These are phyloP conservation scores for Actias luna DNA, from an alignment of 2,888 invertebrate species.

Conservation along the genomic window DNA sequence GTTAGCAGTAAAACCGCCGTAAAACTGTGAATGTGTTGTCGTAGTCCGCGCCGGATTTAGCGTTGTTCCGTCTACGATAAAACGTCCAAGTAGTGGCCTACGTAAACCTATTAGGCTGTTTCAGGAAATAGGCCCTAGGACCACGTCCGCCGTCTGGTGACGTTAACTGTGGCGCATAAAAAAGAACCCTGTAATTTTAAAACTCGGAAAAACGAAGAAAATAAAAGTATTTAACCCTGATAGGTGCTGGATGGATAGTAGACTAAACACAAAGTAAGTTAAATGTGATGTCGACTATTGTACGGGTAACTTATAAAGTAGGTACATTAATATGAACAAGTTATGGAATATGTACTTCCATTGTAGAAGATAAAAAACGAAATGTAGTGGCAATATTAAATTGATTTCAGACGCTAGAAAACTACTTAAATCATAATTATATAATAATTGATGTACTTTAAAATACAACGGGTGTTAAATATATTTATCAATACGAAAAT, in stretches of 20 bases:
- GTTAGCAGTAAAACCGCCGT: conserved; percentile 37
- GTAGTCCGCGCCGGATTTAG: conserved; percentile 26
- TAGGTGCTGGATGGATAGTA: no score
- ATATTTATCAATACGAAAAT: no score
- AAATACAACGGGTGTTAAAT: no score
- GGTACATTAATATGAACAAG: no score
- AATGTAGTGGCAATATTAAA: no score
- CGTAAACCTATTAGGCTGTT: conserved; percentile 13
- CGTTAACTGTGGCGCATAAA: background rate
- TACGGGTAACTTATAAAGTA: background rate
- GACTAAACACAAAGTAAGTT: background rate
- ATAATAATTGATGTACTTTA: no score
- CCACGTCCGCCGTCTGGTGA: background rate
- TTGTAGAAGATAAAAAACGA: no score
- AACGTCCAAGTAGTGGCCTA: conserved; percentile 13
- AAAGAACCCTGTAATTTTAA: background rate
- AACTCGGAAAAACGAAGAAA: background rate
- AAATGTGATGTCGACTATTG: background rate
- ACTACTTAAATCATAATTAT: no score
- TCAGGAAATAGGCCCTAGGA: conserved; percentile 1
- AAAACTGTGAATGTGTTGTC: conserved; percentile 32
- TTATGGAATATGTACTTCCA: no score
- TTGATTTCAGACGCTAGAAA: no score
- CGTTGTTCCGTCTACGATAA: conserved; percentile 8
- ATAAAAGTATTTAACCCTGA: no score